Evolutionary conservation across 2,797 vertebrate species (phyloP), one percentile per base, ranked within the genome.

Genomic region (Micromesistius poutassou): DNA sequence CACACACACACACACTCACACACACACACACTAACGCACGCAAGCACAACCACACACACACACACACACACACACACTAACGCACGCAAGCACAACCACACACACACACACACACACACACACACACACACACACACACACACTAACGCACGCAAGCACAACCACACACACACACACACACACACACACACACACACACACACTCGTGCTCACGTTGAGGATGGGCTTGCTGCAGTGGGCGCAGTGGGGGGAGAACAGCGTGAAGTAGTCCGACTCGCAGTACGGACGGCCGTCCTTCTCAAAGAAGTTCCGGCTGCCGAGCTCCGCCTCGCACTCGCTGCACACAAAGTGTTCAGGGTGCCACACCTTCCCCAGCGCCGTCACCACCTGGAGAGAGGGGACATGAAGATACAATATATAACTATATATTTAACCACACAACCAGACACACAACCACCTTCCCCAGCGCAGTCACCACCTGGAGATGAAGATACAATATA

Each of bases 281-380:
- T 97, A 98, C 5, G 96, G 96, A 19, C 91, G 94, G 0, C 96
- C 96, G 0, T 97, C 96, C 85, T 97, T 97, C 91, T 98, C 96
- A 4, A 97, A 97, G 91, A 98, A 98, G 87, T 96, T 97, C 84
- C 96, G 95, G 74, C 94, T 96, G 66, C 96, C 97, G 82, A 98
- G 87, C 86, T 96, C 94, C 0, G 78, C 87, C 84, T 96, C 95
- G 55, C 97, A 98, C 81, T 96, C 94, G 0, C 92, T 93, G 78
- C 96, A 98, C 62, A 97, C 93, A 46, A 98, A 97, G 87, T 98
- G 97, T 81, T 98, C 97, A 0, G 97, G 97, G 84, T 98, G 97
- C 97, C 97, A 98, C 22, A 96, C 93, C 7, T 92, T 94, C 1
- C 96, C 96, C n/a, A 98, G 88, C 0, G 96, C 97, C 0, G 95